phyloP scores from a whole-genome alignment of 1,140 invertebrate species.

The Caerostris extrusa region DNA sequence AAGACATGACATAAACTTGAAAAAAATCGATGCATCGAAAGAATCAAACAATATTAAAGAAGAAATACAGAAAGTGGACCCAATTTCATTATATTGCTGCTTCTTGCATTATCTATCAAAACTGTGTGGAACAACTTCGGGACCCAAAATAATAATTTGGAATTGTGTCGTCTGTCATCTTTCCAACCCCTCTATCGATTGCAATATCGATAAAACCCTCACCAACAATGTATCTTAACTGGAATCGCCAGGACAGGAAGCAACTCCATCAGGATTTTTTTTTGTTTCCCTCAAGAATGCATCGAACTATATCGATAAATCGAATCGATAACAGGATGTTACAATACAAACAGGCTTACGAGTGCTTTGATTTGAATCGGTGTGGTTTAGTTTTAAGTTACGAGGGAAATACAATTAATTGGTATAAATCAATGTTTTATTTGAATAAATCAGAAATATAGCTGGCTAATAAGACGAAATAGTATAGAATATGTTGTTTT shows the following conservation, averaged over 20 bases:
- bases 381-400: too few species aligned
- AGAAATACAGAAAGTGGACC: not conserved
- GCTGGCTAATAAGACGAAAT: too few species aligned
- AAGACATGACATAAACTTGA: not conserved
- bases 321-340: not conserved
- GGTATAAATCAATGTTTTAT: too few species aligned
- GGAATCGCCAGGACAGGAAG: not conserved
- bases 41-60: not conserved
- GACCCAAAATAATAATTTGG: not conserved
- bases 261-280: constrained; percentile 4
- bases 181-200: constrained; percentile 13
- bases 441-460: too few species aligned
- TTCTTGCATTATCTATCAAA: not conserved
- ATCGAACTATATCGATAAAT: not conserved
- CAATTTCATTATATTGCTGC: not conserved
- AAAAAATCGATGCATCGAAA: not conserved
- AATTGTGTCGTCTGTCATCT: not conserved
- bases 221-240: not conserved
- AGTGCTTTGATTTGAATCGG: not conserved
- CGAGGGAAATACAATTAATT: too few species aligned
- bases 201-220: not conserved
- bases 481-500: too few species aligned
- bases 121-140: too few species aligned
- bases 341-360: too few species aligned
- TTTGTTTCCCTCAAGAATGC: too few species aligned